These are phyloP conservation scores for Lasioglossum figueresi DNA, from an alignment of 2,888 invertebrate species.

Conservation along the genomic window DNA sequence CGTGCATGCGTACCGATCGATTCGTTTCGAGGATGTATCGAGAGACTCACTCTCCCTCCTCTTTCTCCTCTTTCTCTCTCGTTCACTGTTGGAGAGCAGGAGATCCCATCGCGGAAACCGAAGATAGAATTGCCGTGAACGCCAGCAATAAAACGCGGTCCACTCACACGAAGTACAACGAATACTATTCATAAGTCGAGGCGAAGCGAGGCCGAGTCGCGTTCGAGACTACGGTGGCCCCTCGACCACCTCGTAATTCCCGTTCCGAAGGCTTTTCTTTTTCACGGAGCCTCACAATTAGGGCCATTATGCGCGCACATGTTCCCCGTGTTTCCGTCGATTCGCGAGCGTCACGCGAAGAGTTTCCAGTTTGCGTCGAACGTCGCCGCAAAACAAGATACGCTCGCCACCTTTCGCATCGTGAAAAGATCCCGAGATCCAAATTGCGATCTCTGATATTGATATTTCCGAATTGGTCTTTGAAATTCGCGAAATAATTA, in stretches of 20 bases:
- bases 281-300: conserved; percentile 53
- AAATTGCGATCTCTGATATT: not conserved
- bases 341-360: conserved; percentile 45
- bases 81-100: conserved; percentile 6
- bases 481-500: not conserved
- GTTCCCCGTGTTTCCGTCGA: conserved; percentile 49
- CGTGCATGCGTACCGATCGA: conserved; percentile 64
- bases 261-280: conserved; percentile 45
- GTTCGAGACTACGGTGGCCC: conserved; percentile 22
- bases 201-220: conserved; percentile 9
- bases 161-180: conserved; percentile 63
- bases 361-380: not conserved
- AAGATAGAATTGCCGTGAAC: conserved; percentile 66
- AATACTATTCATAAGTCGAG: conserved; percentile 71
- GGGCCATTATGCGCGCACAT: conserved; percentile 58
- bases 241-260: conserved; percentile 67
- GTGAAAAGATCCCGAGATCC: not conserved
- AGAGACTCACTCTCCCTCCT: not conserved
- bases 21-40: conserved; percentile 63
- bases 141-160: conserved; percentile 58
- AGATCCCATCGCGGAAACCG: conserved; percentile 45
- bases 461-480: not conserved
- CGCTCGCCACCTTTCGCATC: not conserved
- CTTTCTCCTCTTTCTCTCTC: not conserved
- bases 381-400: not conserved